Conservation (phyloP, 2,797 vertebrate species). For the Pachyuromys duprasi region DNA sequence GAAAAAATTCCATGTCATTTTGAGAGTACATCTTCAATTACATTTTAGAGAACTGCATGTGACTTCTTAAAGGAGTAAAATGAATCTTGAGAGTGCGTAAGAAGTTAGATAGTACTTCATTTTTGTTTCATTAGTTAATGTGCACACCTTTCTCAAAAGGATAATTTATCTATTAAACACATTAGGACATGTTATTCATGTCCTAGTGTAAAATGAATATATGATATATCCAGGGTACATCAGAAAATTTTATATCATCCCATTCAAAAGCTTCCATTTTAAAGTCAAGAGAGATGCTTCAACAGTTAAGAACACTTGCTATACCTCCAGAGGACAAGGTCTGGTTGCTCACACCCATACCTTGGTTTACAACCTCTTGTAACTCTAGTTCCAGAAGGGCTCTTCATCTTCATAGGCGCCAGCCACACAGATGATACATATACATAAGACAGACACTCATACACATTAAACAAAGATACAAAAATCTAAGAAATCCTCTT, state of each 20-base stretch:
- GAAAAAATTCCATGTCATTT: neutral
- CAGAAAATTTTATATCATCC: neutral
- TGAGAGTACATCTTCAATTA: neutral
- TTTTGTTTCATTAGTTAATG: neutral
- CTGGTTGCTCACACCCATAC: neutral
- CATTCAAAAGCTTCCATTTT: neutral
- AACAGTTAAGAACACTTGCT: neutral
- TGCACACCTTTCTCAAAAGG: neutral
- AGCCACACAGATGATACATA: neutral
- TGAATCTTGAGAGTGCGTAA: neutral
- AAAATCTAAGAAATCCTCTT: neutral
- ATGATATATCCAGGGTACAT: neutral
- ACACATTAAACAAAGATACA: neutral
- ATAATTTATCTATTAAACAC: neutral
- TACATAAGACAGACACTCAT: neutral
- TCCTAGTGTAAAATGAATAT: too few species aligned
- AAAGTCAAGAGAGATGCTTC: neutral
- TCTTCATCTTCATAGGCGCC: neutral
- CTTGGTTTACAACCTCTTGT: too few species aligned
- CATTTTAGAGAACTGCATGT: neutral
- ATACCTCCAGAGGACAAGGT: neutral
- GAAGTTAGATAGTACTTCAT: neutral
- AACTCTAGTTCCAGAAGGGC: neutral
- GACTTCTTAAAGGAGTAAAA: constrained; percentile 39
- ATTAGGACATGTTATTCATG: neutral